Evolutionary conservation across 2,113 vertebrate species (phyloP).

Genomic region (Excalfactoria chinensis): DNA sequence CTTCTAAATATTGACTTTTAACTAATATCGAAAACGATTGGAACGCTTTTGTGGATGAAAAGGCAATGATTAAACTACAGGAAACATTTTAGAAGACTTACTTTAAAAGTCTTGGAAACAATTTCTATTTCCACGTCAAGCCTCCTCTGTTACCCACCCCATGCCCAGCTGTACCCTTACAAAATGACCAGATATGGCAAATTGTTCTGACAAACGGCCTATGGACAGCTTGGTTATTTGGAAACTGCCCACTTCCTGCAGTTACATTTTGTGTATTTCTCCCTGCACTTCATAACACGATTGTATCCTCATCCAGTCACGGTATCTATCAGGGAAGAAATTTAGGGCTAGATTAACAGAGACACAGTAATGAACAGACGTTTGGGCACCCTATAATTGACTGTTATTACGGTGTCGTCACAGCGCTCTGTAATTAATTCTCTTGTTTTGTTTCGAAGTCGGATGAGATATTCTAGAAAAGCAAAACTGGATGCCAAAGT

Average conservation of each 20-base stretch:
- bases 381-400: conserved; percentile 67
- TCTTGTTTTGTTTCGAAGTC: conserved; percentile 43
- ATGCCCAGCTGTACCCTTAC: background rate
- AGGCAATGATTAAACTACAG: conserved; percentile 70
- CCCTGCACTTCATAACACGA: conserved; percentile 47
- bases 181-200: background rate
- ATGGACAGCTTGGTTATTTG: conserved; percentile 46
- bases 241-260: conserved; percentile 30
- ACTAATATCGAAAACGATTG: conserved; percentile 77
- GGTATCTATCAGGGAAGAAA: conserved; percentile 75
- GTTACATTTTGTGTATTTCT: conserved; percentile 41
- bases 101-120: conserved; percentile 36
- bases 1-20: conserved; percentile 84
- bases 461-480: conserved; percentile 9
- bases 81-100: conserved; percentile 59
- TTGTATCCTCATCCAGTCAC: conserved; percentile 65
- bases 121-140: conserved; percentile 21
- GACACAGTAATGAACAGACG: conserved; percentile 75
- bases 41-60: conserved; percentile 78
- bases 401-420: conserved; percentile 71
- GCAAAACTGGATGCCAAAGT: conserved; percentile 2
- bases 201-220: conserved; percentile 49
- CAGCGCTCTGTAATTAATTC: conserved; percentile 57
- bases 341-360: conserved; percentile 78
- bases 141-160: background rate